phyloP scores from a whole-genome alignment of 92 coral and sea anemone species.

The Palythoa grandiflora region DNA sequence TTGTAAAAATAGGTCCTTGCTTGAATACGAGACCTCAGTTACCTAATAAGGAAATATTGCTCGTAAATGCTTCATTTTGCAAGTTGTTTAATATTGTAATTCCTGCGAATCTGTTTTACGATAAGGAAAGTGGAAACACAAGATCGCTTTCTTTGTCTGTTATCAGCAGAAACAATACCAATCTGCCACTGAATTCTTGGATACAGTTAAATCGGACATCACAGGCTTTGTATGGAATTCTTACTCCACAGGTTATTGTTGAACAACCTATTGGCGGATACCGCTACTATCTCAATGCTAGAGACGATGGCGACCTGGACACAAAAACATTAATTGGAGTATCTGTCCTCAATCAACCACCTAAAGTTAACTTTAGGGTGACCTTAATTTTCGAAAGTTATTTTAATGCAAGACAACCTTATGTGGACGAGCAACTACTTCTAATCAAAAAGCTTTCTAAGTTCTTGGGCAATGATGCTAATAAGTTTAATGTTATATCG shows the following conservation, averaged over 20 bases:
- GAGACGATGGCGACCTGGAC: conserved; percentile 39
- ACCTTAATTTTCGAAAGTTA: conserved; percentile 46
- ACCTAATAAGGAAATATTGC: neutral
- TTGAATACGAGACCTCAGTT: conserved; percentile 45
- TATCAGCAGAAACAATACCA: conserved; percentile 14
- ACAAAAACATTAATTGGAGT: conserved; percentile 25
- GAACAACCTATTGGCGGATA: conserved; percentile 46
- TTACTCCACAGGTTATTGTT: conserved; percentile 21
- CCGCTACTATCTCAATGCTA: conserved; percentile 36
- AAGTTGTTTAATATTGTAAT: conserved; percentile 19
- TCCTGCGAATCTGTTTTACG: conserved; percentile 54
- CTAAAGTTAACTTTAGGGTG: conserved; percentile 35
- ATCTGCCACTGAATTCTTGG: conserved; percentile 48
- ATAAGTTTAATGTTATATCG: conserved; percentile 40
- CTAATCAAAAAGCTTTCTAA: conserved; percentile 31
- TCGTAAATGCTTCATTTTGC: conserved; percentile 37
- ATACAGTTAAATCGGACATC: conserved; percentile 50
- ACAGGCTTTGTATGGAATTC: conserved; percentile 48
- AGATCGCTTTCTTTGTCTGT: conserved; percentile 27
- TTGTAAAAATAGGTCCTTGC: conserved; percentile 49
- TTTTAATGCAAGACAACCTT: conserved; percentile 35
- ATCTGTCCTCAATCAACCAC: conserved; percentile 19
- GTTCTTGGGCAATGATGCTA: conserved; percentile 23
- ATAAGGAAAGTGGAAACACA: conserved; percentile 57
- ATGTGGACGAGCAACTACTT: conserved; percentile 44